These are phyloP conservation scores for Carpatolechia fugitivella DNA, from an alignment of 2,888 invertebrate genomes.

Conservation along the genomic window DNA sequence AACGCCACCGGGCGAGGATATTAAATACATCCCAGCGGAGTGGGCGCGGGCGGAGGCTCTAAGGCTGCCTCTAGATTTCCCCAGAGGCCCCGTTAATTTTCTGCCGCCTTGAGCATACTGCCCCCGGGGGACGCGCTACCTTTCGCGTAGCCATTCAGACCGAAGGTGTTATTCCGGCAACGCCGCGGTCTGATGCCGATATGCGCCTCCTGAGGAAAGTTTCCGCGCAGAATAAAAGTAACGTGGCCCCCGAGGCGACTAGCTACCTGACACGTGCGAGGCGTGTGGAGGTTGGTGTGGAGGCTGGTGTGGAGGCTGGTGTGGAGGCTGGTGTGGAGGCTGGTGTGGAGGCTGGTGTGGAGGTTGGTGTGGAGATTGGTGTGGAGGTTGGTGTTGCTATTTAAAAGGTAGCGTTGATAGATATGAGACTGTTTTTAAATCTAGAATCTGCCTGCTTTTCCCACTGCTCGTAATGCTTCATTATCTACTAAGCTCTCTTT, in stretches of 20 bases:
- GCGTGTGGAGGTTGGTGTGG: conserved; percentile 1
- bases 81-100: conserved; percentile 85
- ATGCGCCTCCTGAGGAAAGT: conserved; percentile 63
- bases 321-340: no score
- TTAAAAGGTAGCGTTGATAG: no score
- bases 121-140: conserved; percentile 80
- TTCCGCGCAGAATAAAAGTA: conserved; percentile 55
- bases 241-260: conserved; percentile 28
- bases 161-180: conserved; percentile 76
- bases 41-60: conserved; percentile 60
- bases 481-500: no score
- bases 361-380: not conserved
- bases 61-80: conserved; percentile 82
- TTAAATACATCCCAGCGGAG: conserved; percentile 71
- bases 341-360: conserved; percentile 1
- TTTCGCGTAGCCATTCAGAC: conserved; percentile 75
- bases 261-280: conserved; percentile 1
- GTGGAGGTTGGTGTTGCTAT: not conserved
- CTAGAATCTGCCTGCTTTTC: no score
- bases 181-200: conserved; percentile 69
- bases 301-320: not conserved
- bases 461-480: no score
- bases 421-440: no score
- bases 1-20: conserved; percentile 51
- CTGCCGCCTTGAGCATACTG: conserved; percentile 88